phyloP scores from a whole-genome alignment of 35 echinoderm and acorn worm species.

The Holothuria glaberrima region DNA sequence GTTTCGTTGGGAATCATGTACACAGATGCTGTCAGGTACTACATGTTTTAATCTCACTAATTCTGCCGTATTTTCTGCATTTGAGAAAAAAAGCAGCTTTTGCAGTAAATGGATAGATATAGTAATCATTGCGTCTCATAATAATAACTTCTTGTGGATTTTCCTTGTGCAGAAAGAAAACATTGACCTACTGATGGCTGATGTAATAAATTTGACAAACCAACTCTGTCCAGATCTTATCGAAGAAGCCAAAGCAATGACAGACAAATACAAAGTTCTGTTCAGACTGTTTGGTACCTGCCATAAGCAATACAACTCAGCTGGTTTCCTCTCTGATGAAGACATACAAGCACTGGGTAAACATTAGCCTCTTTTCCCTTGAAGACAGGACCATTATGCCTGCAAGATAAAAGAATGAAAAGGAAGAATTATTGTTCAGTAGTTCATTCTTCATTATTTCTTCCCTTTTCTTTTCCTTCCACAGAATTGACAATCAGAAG shows the following conservation, averaged over 20 bases:
- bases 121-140: conserved; percentile 1
- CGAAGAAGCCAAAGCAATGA: not conserved
- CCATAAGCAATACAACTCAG: conserved; percentile 27
- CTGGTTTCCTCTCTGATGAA: conserved; percentile 12
- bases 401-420: not conserved
- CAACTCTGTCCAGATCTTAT: not conserved
- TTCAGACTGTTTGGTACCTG: conserved; percentile 27
- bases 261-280: conserved; percentile 7
- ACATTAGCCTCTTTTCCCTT: not conserved
- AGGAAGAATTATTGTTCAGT: not conserved
- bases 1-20: conserved; percentile 65
- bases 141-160: not conserved
- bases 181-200: not conserved
- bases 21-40: conserved; percentile 67
- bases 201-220: not conserved
- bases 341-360: conserved; percentile 46
- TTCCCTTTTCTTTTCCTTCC: conserved; percentile 17
- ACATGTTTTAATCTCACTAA: conserved; percentile 1
- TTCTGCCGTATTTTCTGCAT: no score
- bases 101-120: not conserved
- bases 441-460: not conserved
- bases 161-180: conserved; percentile 7
- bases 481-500: conserved; percentile 28
- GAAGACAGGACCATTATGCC: not conserved
- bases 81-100: not conserved